phyloP scores from a whole-genome alignment of 2,888 invertebrate species.

The Azorinus chamasolen region DNA sequence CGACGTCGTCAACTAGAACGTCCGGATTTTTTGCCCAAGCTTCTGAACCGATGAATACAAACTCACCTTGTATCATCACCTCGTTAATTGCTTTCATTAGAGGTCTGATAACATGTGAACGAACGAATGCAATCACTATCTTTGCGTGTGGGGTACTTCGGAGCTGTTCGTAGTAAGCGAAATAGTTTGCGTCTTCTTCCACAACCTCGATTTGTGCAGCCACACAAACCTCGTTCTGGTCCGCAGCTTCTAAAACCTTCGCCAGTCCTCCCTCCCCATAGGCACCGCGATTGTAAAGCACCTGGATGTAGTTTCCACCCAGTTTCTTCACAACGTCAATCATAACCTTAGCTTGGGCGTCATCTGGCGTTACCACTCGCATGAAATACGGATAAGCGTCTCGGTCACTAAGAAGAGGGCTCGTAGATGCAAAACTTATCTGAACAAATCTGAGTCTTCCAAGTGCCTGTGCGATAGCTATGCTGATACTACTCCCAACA shows the following conservation, averaged over 20 bases:
- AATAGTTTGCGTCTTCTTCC: slow-evolving; percentile 28
- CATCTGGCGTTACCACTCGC: slow-evolving; percentile 60
- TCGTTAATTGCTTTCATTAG: slow-evolving; percentile 16
- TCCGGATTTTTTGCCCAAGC: slow-evolving; percentile 44
- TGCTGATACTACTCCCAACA: slow-evolving; percentile 49
- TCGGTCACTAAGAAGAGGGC: slow-evolving; percentile 53
- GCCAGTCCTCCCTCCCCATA: slow-evolving; percentile 62
- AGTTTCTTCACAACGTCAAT: slow-evolving; percentile 49
- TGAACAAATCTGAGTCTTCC: slow-evolving; percentile 38
- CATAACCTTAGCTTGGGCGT: slow-evolving; percentile 58
- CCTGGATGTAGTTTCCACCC: slow-evolving; percentile 49
- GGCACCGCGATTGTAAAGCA: slow-evolving; percentile 60
- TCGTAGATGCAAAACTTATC: slow-evolving; percentile 60
- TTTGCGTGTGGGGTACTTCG: slow-evolving; percentile 40
- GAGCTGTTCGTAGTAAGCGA: slow-evolving; percentile 31
- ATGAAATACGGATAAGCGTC: slow-evolving; percentile 51
- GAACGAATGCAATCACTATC: slow-evolving; percentile 56
- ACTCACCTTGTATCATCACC: slow-evolving; percentile 45
- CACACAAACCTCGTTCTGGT: slow-evolving; percentile 46
- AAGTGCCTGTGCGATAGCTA: slow-evolving; percentile 44
- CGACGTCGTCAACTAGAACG: slow-evolving; percentile 17
- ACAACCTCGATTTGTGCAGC: slow-evolving; percentile 47
- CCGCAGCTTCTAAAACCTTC: slow-evolving; percentile 16
- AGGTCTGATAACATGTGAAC: slow-evolving; percentile 29
- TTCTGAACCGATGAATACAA: slow-evolving; percentile 65